A percentile compares a stretch with the other conserved stretches of the same genome.
phyloP scores from a whole-genome alignment of 2,888 invertebrate species.

The Microplitis manilae region DNA sequence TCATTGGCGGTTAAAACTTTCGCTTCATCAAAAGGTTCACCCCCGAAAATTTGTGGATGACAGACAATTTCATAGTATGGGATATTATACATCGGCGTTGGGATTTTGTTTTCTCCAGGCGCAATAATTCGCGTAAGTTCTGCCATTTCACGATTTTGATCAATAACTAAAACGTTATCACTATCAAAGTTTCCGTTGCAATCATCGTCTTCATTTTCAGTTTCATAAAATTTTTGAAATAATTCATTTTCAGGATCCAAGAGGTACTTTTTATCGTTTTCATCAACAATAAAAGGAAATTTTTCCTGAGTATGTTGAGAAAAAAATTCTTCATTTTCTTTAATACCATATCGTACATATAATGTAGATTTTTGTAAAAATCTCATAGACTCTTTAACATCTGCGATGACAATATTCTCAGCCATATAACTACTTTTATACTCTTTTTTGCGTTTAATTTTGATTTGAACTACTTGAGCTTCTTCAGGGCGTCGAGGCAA shows the following conservation, averaged over 20 bases:
- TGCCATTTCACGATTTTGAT: constrained; percentile 9
- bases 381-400: not conserved
- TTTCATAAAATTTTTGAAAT: not conserved
- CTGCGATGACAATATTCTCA: not conserved
- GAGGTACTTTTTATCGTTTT: not conserved
- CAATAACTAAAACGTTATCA: not conserved
- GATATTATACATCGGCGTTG: not conserved
- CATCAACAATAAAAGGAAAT: not conserved
- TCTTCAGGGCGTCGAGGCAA: too few species aligned
- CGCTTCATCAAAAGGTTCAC: not conserved
- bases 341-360: not conserved
- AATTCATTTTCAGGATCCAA: not conserved
- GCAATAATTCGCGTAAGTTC: not conserved
- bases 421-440: too few species aligned
- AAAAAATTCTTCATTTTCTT: not conserved
- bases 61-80: not conserved
- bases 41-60: not conserved
- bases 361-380: not conserved
- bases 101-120: not conserved
- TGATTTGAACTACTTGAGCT: too few species aligned
- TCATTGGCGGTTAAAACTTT: not conserved
- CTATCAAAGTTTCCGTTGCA: not conserved
- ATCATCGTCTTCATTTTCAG: not conserved
- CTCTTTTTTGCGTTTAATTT: too few species aligned
- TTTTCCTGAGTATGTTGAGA: not conserved